phyloP scores from a whole-genome alignment of 2,888 invertebrate species.

The Branchinecta sandiegonensis region DNA sequence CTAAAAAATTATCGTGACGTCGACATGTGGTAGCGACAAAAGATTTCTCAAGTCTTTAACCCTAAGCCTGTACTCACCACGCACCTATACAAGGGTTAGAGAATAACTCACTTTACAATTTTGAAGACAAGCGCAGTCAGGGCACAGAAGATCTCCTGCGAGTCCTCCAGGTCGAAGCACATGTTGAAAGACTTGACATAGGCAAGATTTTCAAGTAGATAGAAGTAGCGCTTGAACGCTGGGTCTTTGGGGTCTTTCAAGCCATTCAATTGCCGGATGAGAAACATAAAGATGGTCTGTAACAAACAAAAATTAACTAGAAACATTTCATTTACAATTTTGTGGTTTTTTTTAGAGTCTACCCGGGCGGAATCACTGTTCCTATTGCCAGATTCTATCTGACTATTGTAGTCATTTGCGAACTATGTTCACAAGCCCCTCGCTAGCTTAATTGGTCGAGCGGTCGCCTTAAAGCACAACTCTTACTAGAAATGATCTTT shows the following conservation, averaged over 20 bases:
- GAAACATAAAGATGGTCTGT: conserved; percentile 76
- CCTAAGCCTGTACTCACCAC: not conserved
- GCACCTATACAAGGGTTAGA: not conserved
- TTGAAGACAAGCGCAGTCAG: conserved; percentile 86
- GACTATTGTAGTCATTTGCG: too few relatives aligned
- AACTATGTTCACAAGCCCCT: too few relatives aligned
- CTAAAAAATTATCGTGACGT: too few relatives aligned
- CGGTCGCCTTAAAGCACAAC: too few relatives aligned
- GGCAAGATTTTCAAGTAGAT: conserved; percentile 86
- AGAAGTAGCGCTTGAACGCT: conserved; percentile 93
- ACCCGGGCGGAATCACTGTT: too few relatives aligned
- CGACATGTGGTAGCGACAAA: too few relatives aligned
- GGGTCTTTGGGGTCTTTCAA: conserved; percentile 92
- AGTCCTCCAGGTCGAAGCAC: conserved; percentile 94
- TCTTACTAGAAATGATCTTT: too few relatives aligned
- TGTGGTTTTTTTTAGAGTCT: too few relatives aligned
- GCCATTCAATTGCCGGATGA: conserved; percentile 82
- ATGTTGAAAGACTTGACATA: conserved; percentile 98
- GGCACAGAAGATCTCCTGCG: conserved; percentile 87
- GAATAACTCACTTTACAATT: conserved; percentile 70
- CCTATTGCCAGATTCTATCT: too few relatives aligned
- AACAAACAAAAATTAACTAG: conserved; percentile 27
- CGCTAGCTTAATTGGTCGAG: too few relatives aligned
- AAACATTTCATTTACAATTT: too few relatives aligned
- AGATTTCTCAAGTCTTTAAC: not conserved